These are phyloP conservation scores for Mycalesis mineus DNA, from an alignment of 2,888 invertebrate genomes.

Conservation along the genomic window DNA sequence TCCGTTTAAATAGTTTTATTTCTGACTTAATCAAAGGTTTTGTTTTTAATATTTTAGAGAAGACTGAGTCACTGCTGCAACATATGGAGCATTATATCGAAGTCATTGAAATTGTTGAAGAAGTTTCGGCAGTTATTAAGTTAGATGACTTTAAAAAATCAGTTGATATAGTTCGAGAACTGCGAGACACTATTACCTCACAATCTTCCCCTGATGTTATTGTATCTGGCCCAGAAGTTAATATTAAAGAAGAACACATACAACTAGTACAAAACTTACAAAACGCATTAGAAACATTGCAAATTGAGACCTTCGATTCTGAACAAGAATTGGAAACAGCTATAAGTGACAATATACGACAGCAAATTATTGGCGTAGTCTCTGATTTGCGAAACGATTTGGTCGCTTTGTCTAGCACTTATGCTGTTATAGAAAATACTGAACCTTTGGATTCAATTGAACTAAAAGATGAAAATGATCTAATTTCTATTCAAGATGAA, in stretches of 20 bases:
- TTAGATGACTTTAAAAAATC: conserved; percentile 49
- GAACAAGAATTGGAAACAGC: conserved; percentile 42
- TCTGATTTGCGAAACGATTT: conserved; percentile 52
- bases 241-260: conserved; percentile 34
- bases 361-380: conserved; percentile 45
- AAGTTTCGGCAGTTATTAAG: conserved; percentile 49
- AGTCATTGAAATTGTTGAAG: conserved; percentile 56
- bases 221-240: conserved; percentile 15
- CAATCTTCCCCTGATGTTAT: conserved; percentile 28
- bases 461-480: background rate
- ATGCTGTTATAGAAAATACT: conserved; percentile 2
- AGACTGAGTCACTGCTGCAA: conserved; percentile 41
- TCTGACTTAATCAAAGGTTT: background rate
- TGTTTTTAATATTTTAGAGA: too few relatives aligned
- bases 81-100: conserved; percentile 60
- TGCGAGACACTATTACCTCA: conserved; percentile 43
- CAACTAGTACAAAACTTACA: conserved; percentile 47
- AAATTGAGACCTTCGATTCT: conserved; percentile 46
- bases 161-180: conserved; percentile 47
- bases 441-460: background rate
- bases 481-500: background rate
- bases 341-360: conserved; percentile 39
- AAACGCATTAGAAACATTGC: conserved; percentile 43
- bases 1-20: conserved; percentile 2
- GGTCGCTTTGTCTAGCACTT: conserved; percentile 38